These are phyloP conservation scores for Pomatorhinus ruficollis DNA, from an alignment of 2,113 vertebrate species.

Conservation along the genomic window DNA sequence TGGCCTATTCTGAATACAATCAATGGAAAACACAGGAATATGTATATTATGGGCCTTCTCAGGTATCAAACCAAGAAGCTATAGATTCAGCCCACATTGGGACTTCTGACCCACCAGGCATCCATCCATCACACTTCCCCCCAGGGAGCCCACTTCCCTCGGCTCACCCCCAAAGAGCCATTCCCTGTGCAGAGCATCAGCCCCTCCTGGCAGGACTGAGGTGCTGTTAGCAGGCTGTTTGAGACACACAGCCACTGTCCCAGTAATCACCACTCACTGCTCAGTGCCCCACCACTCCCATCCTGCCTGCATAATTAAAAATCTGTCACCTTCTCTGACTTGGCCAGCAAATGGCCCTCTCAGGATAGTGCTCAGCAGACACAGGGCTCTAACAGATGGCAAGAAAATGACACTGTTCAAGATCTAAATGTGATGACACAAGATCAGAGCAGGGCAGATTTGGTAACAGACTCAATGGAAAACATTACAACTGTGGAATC, in stretches of 20 bases:
- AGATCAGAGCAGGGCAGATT: not conserved
- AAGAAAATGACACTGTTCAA: not conserved
- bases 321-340: slow-evolving; percentile 10
- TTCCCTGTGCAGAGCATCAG: not conserved
- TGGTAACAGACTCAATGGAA: not conserved
- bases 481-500: not conserved
- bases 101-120: not conserved
- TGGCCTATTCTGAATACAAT: not conserved
- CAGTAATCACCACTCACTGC: not conserved
- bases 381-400: slow-evolving; percentile 29
- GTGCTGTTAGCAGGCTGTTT: not conserved
- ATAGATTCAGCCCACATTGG: fast-evolving
- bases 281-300: not conserved
- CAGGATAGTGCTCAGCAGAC: not conserved
- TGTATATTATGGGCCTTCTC: not conserved
- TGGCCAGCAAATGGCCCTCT: not conserved
- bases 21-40: not conserved
- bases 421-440: not conserved
- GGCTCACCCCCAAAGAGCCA: not conserved
- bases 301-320: slow-evolving; percentile 45
- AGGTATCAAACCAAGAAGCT: not conserved
- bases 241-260: not conserved
- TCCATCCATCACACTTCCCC: not conserved
- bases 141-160: not conserved
- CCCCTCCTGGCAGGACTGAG: not conserved